phyloP scores from a whole-genome alignment of 2,113 vertebrate species.

The Trinectes maculatus region DNA sequence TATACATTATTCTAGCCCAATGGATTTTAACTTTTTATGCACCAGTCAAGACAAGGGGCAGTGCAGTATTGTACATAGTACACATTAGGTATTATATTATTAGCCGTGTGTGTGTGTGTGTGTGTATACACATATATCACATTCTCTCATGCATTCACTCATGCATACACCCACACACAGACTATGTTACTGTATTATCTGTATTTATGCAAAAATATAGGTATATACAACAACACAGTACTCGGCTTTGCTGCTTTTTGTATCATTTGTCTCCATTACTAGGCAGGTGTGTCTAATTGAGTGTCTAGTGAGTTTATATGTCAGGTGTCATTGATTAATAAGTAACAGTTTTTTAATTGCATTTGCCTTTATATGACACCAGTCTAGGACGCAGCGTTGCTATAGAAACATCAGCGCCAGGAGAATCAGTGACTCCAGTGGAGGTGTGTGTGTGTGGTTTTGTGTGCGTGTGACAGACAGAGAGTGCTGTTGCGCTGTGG shows the following conservation, averaged over 20 bases:
- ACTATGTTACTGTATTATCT: neutral
- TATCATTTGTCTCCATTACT: conserved; percentile 5
- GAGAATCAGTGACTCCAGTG: conserved; percentile 30
- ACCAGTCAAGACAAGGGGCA: neutral
- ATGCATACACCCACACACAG: neutral
- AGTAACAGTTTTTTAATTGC: conserved; percentile 16
- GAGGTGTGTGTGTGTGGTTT: conserved; percentile 3
- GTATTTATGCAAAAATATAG: too few species aligned
- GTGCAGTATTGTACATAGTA: too few species aligned
- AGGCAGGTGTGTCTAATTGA: conserved; percentile 29
- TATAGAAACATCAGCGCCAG: conserved; percentile 71
- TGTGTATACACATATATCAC: too few species aligned
- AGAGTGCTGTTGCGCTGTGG: conserved; percentile 56
- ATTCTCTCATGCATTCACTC: too few species aligned
- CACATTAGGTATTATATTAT: too few species aligned
- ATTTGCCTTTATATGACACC: conserved; percentile 8
- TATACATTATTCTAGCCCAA: neutral
- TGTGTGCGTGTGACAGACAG: conserved; percentile 48
- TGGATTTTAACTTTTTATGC: neutral
- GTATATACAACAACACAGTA: too few species aligned
- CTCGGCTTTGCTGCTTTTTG: too few species aligned
- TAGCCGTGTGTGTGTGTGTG: too few species aligned
- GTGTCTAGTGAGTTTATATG: conserved; percentile 21
- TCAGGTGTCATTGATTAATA: conserved; percentile 14
- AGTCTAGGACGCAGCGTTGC: conserved; percentile 56